phyloP scores from a whole-genome alignment of 2,888 invertebrate species.

The Thyatira batis region DNA sequence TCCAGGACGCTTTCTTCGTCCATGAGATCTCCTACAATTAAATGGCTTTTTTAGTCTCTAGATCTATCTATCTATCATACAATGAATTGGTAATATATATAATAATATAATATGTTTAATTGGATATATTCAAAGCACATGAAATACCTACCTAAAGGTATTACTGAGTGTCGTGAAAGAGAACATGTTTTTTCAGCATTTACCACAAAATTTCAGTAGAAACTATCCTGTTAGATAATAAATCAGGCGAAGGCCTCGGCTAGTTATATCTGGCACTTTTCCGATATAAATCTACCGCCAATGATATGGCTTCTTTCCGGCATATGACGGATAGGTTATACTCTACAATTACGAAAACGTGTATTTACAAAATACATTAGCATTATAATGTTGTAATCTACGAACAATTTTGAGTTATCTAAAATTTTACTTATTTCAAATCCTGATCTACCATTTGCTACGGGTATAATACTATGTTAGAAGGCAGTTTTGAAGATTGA shows the following conservation, averaged over 20 bases:
- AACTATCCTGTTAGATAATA: neutral
- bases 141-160: neutral
- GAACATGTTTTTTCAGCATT: neutral
- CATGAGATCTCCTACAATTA: slow-evolving; percentile 92
- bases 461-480: too few species aligned
- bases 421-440: too few species aligned
- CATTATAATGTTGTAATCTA: neutral
- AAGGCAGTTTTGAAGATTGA: too few species aligned
- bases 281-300: slow-evolving; percentile 6
- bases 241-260: neutral
- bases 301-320: slow-evolving; percentile 7
- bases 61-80: too few species aligned
- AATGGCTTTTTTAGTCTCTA: too few species aligned
- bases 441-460: too few species aligned
- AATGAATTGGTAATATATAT: neutral
- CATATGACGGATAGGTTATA: slow-evolving; percentile 1
- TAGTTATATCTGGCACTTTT: slow-evolving; percentile 6
- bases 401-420: too few species aligned
- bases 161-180: neutral
- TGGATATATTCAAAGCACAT: neutral
- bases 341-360: neutral
- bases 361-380: slow-evolving; percentile 2
- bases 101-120: neutral
- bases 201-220: neutral
- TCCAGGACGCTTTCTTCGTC: slow-evolving; percentile 96